Evolutionary conservation across 2,113 vertebrate species (phyloP).

Genomic region (Phyllostomus discolor): DNA sequence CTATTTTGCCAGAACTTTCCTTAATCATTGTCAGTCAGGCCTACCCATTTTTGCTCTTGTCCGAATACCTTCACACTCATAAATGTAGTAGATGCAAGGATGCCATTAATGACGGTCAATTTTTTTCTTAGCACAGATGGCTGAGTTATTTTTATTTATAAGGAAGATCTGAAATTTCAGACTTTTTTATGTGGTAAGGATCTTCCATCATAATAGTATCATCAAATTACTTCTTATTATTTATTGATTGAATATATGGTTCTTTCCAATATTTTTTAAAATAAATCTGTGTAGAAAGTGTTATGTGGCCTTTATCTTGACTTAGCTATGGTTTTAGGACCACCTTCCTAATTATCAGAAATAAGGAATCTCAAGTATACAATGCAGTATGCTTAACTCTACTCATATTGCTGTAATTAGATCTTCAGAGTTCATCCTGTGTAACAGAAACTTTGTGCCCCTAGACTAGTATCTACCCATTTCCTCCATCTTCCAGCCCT

Average conservation of each 20-base stretch:
- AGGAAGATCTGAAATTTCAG: background rate
- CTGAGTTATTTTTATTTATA: constrained; percentile 33
- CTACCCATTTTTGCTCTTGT: constrained; percentile 43
- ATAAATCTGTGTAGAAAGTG: background rate
- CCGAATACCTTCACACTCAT: background rate
- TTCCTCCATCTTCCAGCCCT: background rate
- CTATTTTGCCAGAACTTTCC: background rate
- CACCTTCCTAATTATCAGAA: background rate
- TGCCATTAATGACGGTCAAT: background rate
- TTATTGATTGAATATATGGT: background rate
- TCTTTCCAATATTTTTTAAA: background rate
- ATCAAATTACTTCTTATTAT: background rate
- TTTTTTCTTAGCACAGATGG: constrained; percentile 31
- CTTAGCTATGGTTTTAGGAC: background rate
- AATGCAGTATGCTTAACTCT: background rate
- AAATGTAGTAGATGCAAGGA: background rate
- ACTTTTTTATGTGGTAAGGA: background rate
- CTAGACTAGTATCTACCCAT: background rate
- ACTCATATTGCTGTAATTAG: background rate
- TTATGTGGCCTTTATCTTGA: background rate
- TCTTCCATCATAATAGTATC: background rate
- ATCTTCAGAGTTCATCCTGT: background rate
- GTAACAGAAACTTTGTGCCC: background rate
- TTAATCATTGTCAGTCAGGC: constrained; percentile 48
- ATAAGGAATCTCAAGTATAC: background rate